A percentile compares a stretch with the other conserved stretches of the same genome.
Conservation (phyloP, 2,113 vertebrate genomes). For the Pelusios castaneus region DNA sequence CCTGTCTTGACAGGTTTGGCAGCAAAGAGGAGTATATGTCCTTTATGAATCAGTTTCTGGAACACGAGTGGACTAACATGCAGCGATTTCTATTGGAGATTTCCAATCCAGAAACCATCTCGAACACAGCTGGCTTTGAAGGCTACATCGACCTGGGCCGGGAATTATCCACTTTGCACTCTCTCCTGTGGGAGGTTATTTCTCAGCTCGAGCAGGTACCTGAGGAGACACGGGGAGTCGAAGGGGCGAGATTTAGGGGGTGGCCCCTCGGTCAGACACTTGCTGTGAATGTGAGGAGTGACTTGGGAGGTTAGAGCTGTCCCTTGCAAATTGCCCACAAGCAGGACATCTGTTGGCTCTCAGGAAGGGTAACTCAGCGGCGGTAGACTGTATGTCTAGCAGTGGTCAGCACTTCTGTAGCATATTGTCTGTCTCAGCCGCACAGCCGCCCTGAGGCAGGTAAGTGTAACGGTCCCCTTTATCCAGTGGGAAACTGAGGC, state of each 20-base stretch:
- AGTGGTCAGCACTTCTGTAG: background rate
- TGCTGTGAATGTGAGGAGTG: background rate
- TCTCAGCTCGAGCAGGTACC: conserved; percentile 94
- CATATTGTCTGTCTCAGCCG: background rate
- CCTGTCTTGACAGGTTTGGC: conserved; percentile 84
- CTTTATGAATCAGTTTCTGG: conserved; percentile 98
- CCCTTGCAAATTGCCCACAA: accelerated
- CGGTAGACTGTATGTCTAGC: background rate
- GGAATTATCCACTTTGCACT: conserved; percentile 94
- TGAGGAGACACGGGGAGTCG: accelerated
- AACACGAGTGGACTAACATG: conserved; percentile 97
- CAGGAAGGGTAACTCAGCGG: background rate
- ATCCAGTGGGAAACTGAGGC: background rate
- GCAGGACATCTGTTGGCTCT: background rate
- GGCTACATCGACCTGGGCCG: conserved; percentile 97
- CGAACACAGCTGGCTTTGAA: conserved; percentile 95
- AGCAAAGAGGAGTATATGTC: conserved; percentile 99
- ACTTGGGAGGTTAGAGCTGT: accelerated
- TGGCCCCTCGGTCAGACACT: background rate
- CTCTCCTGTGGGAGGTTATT: conserved; percentile 92
- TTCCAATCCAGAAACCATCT: conserved; percentile 95
- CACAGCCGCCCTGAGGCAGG: background rate
- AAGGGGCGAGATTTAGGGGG: background rate
- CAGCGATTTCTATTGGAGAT: conserved; percentile 96
- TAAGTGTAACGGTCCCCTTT: background rate